Evolutionary conservation across 1,140 invertebrate genomes (phyloP).

Genomic region (Chironomus tepperi): DNA sequence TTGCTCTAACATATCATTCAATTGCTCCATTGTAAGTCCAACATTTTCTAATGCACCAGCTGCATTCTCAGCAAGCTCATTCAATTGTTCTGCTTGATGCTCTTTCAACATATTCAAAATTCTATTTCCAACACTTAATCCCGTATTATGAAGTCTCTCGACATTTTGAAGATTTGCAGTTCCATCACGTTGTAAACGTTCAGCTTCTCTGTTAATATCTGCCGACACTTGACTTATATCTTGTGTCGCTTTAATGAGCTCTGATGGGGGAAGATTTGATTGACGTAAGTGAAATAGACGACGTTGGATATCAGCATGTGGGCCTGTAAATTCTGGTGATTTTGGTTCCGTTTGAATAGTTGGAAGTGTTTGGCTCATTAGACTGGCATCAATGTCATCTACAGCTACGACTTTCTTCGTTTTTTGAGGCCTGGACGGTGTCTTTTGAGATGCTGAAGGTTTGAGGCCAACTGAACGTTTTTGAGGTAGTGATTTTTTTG

Average conservation of each 20-base stretch:
- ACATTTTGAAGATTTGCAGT: not conserved
- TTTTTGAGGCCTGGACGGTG: no score
- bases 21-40: not conserved
- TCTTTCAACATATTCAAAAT: not conserved
- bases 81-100: not conserved
- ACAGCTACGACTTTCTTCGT: no score
- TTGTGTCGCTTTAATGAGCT: not conserved
- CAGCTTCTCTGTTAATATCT: not conserved
- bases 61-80: not conserved
- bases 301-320: not conserved
- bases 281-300: not conserved
- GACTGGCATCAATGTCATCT: no score
- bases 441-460: no score
- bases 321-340: not conserved
- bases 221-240: not conserved
- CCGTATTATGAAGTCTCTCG: not conserved
- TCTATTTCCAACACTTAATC: not conserved
- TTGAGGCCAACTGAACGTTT: no score
- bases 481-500: no score
- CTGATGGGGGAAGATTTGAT: not conserved
- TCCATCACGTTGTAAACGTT: not conserved
- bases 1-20: not conserved
- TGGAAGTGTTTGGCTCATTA: not conserved
- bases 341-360: not conserved
- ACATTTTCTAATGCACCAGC: not conserved